Base-by-base conservation (phyloP, 2,797 vertebrate genomes). In the Percopsis omiscomaycus region DNA sequence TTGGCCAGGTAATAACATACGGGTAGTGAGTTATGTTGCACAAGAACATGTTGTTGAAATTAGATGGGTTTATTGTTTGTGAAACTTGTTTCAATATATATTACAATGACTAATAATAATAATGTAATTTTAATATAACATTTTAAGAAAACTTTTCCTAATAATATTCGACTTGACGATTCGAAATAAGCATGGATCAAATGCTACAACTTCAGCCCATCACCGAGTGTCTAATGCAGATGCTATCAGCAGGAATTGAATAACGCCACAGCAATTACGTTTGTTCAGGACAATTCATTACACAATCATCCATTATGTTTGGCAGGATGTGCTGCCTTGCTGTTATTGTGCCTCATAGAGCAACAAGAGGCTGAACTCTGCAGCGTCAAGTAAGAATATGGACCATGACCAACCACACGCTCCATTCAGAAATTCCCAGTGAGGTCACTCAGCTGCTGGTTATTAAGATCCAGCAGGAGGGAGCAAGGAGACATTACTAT, bases 361-460 rank as follows among this genome's bases (percentile, higher is more conserved):
- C 63, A 64, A 37, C 52, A 11, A 54, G 51, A 42, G 68, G 42
- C 66, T 71, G 70, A 82, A 84, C 82, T 79, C 76, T 88, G 88
- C 72, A 54, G 58, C 61, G 66, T 71, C 77, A 65, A 86, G 89
- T 86, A 85, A 87, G 82, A 77, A 60, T 1, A 49, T 51, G 66
- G 56, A 66, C 70, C 58, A 61, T 46, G 50, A 28, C 62, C 32
- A 49, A 71, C 80, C 3, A 45, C 45, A 60, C 45, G 54, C 71
- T 85, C 73, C 84, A 90, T 90, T 90, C 83, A 89, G 77, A 87
- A 87, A 82, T 78, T 84, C 89, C 78, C 81, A 78, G 85, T 82
- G 76, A 88, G 80, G 78, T 91, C 85, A 88, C 70, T 81, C 71
- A 80, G 72, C 81, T 87, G 82, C 55, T 76, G 80, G 79, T 82